These are phyloP conservation scores for Stenodema calcarata DNA, from an alignment of 2,888 invertebrate genomes.

Conservation along the genomic window DNA sequence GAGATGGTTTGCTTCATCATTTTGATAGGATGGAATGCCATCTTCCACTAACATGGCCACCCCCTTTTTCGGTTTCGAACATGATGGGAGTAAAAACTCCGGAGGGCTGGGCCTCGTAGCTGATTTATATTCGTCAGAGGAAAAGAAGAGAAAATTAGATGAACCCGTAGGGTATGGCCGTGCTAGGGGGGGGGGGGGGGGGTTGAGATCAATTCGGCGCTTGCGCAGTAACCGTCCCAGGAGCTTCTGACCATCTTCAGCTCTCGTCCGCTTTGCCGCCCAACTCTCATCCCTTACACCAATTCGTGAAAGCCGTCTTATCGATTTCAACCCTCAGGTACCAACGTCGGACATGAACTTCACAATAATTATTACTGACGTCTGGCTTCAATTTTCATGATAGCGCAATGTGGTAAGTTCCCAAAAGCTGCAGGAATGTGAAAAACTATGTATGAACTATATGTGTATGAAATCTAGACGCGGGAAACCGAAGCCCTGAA, in stretches of 20 bases:
- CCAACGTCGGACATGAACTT: too few relatives aligned
- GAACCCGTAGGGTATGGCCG: background rate
- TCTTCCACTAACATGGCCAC: background rate
- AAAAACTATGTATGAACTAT: too few relatives aligned
- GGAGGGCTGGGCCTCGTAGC: background rate
- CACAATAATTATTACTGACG: too few relatives aligned
- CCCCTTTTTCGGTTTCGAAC: background rate
- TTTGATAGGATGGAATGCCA: background rate
- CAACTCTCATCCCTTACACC: background rate
- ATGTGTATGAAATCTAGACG: too few relatives aligned
- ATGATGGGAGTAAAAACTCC: background rate
- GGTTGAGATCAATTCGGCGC: background rate
- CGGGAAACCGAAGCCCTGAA: too few relatives aligned
- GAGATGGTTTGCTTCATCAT: background rate
- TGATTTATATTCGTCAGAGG: conserved; percentile 21
- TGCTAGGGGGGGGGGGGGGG: background rate
- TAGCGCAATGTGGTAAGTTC: too few relatives aligned
- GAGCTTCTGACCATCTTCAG: background rate
- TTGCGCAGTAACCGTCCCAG: background rate
- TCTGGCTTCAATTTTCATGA: too few relatives aligned
- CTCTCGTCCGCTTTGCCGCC: background rate
- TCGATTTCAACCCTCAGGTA: background rate
- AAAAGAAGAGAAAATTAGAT: conserved; percentile 29
- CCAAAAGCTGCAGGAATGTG: too few relatives aligned
- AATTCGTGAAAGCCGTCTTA: background rate